Evolutionary conservation across 2,797 vertebrate species (phyloP).

Genomic region (Rhinogobio ventralis): DNA sequence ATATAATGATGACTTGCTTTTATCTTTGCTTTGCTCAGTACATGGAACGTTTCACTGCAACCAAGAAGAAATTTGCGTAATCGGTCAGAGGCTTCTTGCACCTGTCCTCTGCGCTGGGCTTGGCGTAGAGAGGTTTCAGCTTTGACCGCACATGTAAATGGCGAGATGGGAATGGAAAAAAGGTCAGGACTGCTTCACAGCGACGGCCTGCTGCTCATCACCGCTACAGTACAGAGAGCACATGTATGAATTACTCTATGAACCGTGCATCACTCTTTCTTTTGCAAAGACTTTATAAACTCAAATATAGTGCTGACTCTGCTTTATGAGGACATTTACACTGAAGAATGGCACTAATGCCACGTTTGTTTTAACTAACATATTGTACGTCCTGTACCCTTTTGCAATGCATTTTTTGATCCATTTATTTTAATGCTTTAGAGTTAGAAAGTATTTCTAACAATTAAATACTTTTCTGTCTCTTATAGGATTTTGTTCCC

Average conservation of each 20-base stretch:
- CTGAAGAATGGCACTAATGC: conserved; percentile 13
- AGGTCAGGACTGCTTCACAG: not conserved
- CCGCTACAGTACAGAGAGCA: conserved; percentile 5
- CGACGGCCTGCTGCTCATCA: conserved; percentile 2
- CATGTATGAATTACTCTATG: not conserved
- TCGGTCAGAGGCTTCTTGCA: conserved; percentile 6
- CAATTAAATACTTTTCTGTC: not conserved
- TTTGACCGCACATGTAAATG: not conserved
- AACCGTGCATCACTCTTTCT: conserved; percentile 14
- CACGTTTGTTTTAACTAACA: conserved; percentile 1
- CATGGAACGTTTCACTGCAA: conserved; percentile 97
- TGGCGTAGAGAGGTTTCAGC: not conserved
- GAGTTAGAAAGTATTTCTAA: not conserved
- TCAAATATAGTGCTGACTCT: not conserved
- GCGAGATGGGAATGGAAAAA: not conserved
- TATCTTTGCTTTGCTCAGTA: conserved; percentile 77
- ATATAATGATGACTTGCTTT: not conserved
- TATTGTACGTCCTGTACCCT: not conserved
- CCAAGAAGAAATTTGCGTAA: conserved; percentile 97
- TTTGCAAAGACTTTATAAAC: conserved; percentile 24
- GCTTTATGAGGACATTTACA: conserved; percentile 13
- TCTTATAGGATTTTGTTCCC: not conserved
- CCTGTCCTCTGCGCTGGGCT: not conserved
- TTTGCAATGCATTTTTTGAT: conserved; percentile 2
- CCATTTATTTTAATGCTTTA: not conserved